Base-by-base conservation (phyloP, 2,888 invertebrate genomes). In the Muschampia plurimacula region DNA sequence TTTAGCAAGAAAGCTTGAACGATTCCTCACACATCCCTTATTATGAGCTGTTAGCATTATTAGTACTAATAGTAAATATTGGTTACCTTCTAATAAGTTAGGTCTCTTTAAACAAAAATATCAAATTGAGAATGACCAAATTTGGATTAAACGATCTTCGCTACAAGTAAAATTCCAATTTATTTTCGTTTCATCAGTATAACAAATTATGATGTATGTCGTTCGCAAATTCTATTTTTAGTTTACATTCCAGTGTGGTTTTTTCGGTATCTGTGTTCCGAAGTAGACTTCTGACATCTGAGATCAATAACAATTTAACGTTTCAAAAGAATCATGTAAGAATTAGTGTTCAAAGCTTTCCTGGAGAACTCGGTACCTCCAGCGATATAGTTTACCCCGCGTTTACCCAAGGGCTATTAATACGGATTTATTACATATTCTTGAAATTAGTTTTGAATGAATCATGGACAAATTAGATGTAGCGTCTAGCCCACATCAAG, bases 401-500 rank as follows among this genome's bases (percentile, higher is more conserved):
- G 22, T 22, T 22, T 22, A 22, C 22, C 22, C 15, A 52, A 2
- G 3, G 44, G 52, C 8, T 52, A 52, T 52, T 52, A 52, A 52
- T 15, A 52, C 39, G 39, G 7, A 39, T 52, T 15, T 6, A 52
- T 52, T n/a, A 49, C 4, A 4, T 13, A n/a, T 49, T 49, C 13
- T 13, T 13, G 52, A 52, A 15, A 52, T 52, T 15, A 15, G 12
- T 52, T 52, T 28, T 55, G 41, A 12, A 36, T 66, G 59, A 71
- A 15, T 49, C 71, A 66, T 60, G 22, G 15, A 13, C 15, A n/a
- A 15, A 66, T 28, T 28, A 70, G 65, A 65, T 64, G n/a, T 59
- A 62, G 12, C 71, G n/a, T 41, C 52, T 69, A 69, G 72, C 75
- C 75, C 74, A 77, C 75, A 62, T 57, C 44, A 80, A 82, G 81